These are phyloP conservation scores for Meteorus cinctellus DNA, from an alignment of 2,888 invertebrate genomes.

Conservation along the genomic window DNA sequence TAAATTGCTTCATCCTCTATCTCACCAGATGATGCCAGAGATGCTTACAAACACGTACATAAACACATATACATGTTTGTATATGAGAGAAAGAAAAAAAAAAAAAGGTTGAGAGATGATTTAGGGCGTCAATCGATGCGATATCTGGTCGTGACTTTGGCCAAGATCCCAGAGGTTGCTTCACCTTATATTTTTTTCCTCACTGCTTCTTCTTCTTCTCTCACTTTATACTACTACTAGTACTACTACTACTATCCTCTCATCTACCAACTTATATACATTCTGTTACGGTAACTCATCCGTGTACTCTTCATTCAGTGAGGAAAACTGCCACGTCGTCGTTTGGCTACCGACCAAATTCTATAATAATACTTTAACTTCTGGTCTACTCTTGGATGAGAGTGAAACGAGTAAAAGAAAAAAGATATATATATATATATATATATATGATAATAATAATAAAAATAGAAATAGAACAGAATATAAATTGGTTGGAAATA, in stretches of 20 bases:
- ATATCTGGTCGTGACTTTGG: constrained; percentile 33
- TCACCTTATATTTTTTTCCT: constrained; percentile 18
- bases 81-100: background rate
- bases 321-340: constrained; percentile 29
- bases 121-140: constrained; percentile 30
- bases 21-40: background rate
- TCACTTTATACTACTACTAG: constrained; percentile 3
- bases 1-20: background rate
- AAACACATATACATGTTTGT: background rate
- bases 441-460: background rate
- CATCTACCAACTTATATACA: constrained; percentile 1
- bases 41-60: background rate
- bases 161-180: constrained; percentile 17
- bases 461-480: constrained; percentile 14
- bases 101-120: constrained; percentile 1
- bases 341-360: constrained; percentile 46
- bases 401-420: background rate
- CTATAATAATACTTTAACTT: constrained; percentile 41
- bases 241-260: too few relatives aligned
- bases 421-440: background rate
- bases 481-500: background rate
- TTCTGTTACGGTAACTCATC: background rate
- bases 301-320: constrained; percentile 24
- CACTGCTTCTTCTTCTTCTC: constrained; percentile 10
- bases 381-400: constrained; percentile 4